A percentile compares a stretch with the other conserved stretches of the same genome.
Evolutionary conservation across 1,140 invertebrate genomes (phyloP).

Genomic region (Habropoda laboriosa): DNA sequence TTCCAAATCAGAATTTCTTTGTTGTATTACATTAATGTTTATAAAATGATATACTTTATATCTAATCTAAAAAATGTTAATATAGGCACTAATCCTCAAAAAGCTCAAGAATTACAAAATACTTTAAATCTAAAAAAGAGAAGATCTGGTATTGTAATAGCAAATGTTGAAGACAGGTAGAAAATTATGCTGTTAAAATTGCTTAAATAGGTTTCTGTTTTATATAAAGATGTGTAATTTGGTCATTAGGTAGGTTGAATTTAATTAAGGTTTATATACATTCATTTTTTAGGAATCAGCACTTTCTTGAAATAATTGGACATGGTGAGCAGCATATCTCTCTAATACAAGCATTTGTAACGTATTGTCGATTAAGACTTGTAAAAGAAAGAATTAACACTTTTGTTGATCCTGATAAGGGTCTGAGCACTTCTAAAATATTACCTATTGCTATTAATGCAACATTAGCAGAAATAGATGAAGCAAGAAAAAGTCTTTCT

Average conservation of each 20-base stretch:
- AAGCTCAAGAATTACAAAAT: constrained; percentile 19
- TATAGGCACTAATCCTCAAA: background rate
- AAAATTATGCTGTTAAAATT: too few species aligned
- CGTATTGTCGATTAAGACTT: constrained; percentile 37
- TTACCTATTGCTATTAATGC: background rate
- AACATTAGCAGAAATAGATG: constrained; percentile 30
- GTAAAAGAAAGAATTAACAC: constrained; percentile 26
- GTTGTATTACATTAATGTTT: too few species aligned
- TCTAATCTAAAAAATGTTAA: background rate
- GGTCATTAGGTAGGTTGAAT: background rate
- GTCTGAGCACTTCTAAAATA: constrained; percentile 42
- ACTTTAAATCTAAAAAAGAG: constrained; percentile 8
- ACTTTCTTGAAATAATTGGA: constrained; percentile 31
- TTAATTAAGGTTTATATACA: too few species aligned
- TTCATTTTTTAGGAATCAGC: background rate
- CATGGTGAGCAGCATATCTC: constrained; percentile 18
- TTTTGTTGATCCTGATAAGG: constrained; percentile 38
- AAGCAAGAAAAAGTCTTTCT: constrained; percentile 19
- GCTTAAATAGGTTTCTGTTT: background rate
- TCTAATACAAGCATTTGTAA: constrained; percentile 29
- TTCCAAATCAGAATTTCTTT: background rate
- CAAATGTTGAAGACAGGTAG: constrained; percentile 18
- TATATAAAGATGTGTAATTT: background rate
- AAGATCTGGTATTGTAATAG: background rate
- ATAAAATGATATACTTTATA: background rate